Evolutionary conservation across 2,888 invertebrate genomes (phyloP).

Genomic region (Trichogramma evanescens): DNA sequence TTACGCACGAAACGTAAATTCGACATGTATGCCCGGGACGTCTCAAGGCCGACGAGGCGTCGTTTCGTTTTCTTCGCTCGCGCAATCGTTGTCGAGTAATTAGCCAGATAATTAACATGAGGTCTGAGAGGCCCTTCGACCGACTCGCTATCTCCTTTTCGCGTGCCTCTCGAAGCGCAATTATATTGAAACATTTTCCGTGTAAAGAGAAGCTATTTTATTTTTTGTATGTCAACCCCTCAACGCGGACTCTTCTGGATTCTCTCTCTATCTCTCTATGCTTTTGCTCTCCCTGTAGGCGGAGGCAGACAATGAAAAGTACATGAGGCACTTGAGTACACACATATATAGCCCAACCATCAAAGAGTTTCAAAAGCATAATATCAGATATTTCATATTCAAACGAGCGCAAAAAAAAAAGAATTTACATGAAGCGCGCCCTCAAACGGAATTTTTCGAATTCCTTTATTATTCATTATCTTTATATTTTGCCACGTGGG

Average conservation of each 20-base stretch:
- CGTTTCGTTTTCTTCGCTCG: too few species aligned
- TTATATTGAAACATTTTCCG: constrained; percentile 20
- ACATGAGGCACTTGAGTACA: not conserved
- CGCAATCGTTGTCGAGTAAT: constrained; percentile 6
- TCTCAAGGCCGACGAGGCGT: too few species aligned
- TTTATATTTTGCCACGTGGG: too few species aligned
- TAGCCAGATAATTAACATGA: constrained; percentile 13
- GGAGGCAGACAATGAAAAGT: constrained; percentile 3
- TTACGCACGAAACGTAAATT: too few species aligned
- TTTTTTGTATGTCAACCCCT: too few species aligned
- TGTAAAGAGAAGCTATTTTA: constrained; percentile 3
- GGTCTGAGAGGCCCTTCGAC: not conserved
- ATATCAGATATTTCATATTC: too few species aligned
- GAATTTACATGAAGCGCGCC: too few species aligned
- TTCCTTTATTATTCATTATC: too few species aligned
- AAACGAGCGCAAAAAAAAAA: too few species aligned
- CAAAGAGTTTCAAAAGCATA: not conserved
- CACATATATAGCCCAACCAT: not conserved
- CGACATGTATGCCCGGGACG: too few species aligned
- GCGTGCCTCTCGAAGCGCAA: not conserved
- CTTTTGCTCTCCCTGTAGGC: not conserved
- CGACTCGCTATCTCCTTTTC: not conserved
- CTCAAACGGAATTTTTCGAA: too few species aligned
- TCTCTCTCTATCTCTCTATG: not conserved
- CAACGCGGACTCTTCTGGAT: not conserved